Conservation (phyloP, 2,113 vertebrate genomes). For the Hipposideros armiger region DNA sequence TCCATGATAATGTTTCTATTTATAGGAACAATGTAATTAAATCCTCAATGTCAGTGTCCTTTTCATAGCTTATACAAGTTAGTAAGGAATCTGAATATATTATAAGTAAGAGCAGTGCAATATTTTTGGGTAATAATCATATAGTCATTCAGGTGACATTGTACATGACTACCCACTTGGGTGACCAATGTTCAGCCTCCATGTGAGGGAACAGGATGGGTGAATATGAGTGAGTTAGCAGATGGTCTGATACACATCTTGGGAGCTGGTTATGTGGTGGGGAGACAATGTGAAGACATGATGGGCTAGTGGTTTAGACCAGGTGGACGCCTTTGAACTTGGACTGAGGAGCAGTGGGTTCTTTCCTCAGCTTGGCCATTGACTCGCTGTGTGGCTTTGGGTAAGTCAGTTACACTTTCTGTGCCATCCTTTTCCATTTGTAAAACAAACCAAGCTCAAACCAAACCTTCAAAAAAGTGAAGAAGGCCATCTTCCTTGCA, state of each 20-base stretch:
- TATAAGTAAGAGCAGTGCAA: neutral
- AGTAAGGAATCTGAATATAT: constrained; percentile 23
- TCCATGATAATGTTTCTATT: neutral
- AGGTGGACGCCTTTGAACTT: constrained; percentile 44
- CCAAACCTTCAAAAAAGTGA: constrained; percentile 81
- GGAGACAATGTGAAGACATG: neutral
- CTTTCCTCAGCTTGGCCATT: constrained; percentile 84
- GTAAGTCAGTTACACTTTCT: constrained; percentile 83
- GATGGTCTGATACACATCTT: neutral
- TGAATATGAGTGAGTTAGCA: neutral
- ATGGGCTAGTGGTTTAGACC: constrained; percentile 55
- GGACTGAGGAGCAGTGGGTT: constrained; percentile 81
- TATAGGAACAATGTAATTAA: constrained; percentile 7
- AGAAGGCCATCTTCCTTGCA: constrained; percentile 73
- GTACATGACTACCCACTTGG: neutral
- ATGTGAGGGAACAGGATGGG: neutral
- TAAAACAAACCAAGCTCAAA: constrained; percentile 80
- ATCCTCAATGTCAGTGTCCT: neutral
- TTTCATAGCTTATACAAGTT: neutral
- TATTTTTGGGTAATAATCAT: neutral
- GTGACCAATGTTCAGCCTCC: neutral
- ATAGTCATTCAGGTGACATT: neutral
- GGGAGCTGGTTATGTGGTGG: constrained; percentile 41
- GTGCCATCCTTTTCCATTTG: constrained; percentile 80
- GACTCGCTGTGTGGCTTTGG: constrained; percentile 84